Evolutionary conservation across 2,888 invertebrate species (phyloP), one percentile per base, ranked within the genome.

Genomic region (Sisyra nigra): DNA sequence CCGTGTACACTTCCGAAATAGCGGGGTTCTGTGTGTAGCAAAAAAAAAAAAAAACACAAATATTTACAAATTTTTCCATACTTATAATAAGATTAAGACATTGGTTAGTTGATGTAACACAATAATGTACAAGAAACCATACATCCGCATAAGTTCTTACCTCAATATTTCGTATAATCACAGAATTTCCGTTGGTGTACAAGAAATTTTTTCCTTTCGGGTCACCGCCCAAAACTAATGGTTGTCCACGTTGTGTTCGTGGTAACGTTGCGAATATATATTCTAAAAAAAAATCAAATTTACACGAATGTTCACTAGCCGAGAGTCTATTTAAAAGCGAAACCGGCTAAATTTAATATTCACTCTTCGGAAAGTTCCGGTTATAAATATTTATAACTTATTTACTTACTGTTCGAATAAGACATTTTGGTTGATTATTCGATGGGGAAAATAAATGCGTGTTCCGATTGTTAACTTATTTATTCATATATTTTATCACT

Each of bases 141-240:
- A 24, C 24, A 17, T 39, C 37, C 40, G 19, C 14, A 40, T 35
- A 15, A 40, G 43, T 41, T 34, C 31, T 29, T 32, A 86, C 87
- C 55, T 91, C 87, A 54, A 97, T 88, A 64, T 96, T 87, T 51
- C 97, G 74, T 57, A 98, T 97, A 59, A 94, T 91, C 48, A 99
- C 94, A 54, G 91, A 94, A 63, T 94, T 93, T 50, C 96, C 94
- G 70, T 96, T 94, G 48, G 92, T 84, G 61, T 98, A 98, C 41
- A 98, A 73, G 65, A 98, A 91, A 58, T 86, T 94, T 57, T 88
- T 88, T 41, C 96, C 96, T 65, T 96, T 94, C 3, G 97, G 96
- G 67, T 96, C 96, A 33, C 85, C 83, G 45, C 93, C 92, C 54
- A 98, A 66, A 43, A 97, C 94, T 52, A 97, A 74, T 32, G 96